These are phyloP conservation scores for Oreocharis arfaki DNA, from an alignment of 2,113 vertebrate species.

Conservation along the genomic window DNA sequence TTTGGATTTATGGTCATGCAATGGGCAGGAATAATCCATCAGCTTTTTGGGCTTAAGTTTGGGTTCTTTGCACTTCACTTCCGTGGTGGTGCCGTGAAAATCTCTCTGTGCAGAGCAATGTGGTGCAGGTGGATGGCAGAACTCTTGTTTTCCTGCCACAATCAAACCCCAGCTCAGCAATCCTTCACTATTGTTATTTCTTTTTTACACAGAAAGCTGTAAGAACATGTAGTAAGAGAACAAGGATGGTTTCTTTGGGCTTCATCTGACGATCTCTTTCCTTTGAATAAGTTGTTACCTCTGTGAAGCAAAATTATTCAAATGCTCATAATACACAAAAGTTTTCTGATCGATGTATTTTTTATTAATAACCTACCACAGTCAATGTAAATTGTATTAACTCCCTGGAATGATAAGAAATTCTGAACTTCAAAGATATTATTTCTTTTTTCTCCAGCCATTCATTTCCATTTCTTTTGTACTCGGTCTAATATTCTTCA, in stretches of 20 bases:
- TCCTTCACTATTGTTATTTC: not conserved
- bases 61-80: not conserved
- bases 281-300: not conserved
- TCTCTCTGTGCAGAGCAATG: not conserved
- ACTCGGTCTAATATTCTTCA: not conserved
- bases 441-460: not conserved
- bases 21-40: not conserved
- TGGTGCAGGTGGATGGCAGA: not conserved
- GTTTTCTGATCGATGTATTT: conserved; percentile 1
- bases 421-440: not conserved
- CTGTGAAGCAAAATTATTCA: not conserved
- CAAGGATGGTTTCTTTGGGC: not conserved
- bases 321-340: not conserved
- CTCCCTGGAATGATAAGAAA: not conserved
- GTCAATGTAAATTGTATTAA: not conserved
- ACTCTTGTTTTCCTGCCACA: not conserved
- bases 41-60: not conserved
- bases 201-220: not conserved
- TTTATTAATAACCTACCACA: not conserved
- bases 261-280: not conserved
- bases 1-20: not conserved
- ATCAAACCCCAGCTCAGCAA: not conserved
- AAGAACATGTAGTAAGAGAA: not conserved
- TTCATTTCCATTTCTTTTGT: conserved; percentile 19
- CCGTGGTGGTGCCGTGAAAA: not conserved